Evolutionary conservation across 2,797 vertebrate species (phyloP).

Genomic region (Kryptolebias ocellatus): DNA sequence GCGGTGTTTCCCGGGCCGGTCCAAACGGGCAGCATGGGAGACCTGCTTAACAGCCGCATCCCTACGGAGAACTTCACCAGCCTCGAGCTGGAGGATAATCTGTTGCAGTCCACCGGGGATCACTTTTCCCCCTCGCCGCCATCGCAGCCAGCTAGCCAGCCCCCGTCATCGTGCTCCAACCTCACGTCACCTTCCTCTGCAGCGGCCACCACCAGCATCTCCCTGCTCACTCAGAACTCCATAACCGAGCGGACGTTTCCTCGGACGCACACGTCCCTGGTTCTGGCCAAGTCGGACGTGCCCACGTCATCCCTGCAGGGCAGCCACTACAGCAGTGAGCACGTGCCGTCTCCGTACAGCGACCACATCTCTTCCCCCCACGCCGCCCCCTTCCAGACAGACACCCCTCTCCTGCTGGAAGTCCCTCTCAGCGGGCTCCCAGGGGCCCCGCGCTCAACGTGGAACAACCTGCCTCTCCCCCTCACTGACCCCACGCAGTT

Average conservation of each 20-base stretch:
- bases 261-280: slow-evolving; percentile 88
- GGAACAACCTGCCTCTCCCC: slow-evolving; percentile 91
- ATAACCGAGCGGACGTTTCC: slow-evolving; percentile 92
- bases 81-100: slow-evolving; percentile 96
- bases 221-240: slow-evolving; percentile 87
- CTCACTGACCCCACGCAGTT: slow-evolving; percentile 92
- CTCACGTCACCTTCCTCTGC: slow-evolving; percentile 64
- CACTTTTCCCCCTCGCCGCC: slow-evolving; percentile 90
- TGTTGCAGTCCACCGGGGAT: slow-evolving; percentile 90
- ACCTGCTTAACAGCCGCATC: slow-evolving; percentile 93
- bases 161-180: slow-evolving; percentile 73
- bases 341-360: slow-evolving; percentile 94
- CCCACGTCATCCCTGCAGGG: slow-evolving; percentile 90
- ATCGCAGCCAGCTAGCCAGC: slow-evolving; percentile 83
- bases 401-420: slow-evolving; percentile 93
- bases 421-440: slow-evolving; percentile 91
- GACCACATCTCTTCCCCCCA: slow-evolving; percentile 96
- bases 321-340: slow-evolving; percentile 97
- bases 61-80: slow-evolving; percentile 91
- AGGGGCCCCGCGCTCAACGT: slow-evolving; percentile 89
- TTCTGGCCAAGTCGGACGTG: slow-evolving; percentile 91
- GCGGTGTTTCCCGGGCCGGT: slow-evolving; percentile 90
- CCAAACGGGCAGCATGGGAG: slow-evolving; percentile 89
- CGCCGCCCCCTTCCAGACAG: slow-evolving; percentile 89
- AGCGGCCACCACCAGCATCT: slow-evolving; percentile 66